A percentile compares a stretch with the other conserved stretches of the same genome.
These are phyloP conservation scores for Beroe ovata DNA, from an alignment of 37 sponge, comb jelly and placozoan species.

Conservation along the genomic window DNA sequence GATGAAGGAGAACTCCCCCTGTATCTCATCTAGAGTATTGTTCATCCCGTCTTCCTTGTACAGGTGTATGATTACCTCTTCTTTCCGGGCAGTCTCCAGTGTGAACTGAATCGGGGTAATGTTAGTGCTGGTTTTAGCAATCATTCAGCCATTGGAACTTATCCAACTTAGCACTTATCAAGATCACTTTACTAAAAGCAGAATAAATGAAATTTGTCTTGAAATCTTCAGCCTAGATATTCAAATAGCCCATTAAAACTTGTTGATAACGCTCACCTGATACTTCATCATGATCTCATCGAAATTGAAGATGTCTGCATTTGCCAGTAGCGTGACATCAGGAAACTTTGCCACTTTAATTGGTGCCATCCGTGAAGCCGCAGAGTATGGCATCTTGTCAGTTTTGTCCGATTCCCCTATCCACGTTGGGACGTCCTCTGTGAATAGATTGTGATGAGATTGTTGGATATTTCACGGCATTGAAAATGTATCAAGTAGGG, in stretches of 20 bases:
- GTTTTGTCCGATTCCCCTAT: not conserved
- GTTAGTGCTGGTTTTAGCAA: too few species aligned
- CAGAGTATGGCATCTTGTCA: constrained; percentile 26
- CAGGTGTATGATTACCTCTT: constrained; percentile 33
- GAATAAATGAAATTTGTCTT: too few species aligned
- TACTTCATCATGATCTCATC: constrained; percentile 3
- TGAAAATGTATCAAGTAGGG: too few species aligned
- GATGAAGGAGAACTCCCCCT: constrained; percentile 57
- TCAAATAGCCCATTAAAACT: not conserved
- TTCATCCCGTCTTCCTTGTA: not conserved
- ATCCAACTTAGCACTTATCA: too few species aligned
- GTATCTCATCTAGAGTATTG: not conserved
- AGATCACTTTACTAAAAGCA: too few species aligned
- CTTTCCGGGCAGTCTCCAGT: not conserved
- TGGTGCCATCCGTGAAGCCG: not conserved
- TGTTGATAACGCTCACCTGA: not conserved
- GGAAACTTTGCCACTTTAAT: constrained; percentile 1
- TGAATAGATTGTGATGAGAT: not conserved
- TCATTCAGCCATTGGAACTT: too few species aligned
- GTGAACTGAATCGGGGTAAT: constrained; percentile 43
- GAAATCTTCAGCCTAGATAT: too few species aligned
- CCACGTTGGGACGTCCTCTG: not conserved
- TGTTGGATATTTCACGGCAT: too few species aligned
- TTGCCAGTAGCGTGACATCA: constrained; percentile 6
- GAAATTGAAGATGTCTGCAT: constrained; percentile 63